A percentile compares a stretch with the other conserved stretches of the same genome.
Conservation (phyloP, 1,140 invertebrate species). For the Argopecten irradians region DNA sequence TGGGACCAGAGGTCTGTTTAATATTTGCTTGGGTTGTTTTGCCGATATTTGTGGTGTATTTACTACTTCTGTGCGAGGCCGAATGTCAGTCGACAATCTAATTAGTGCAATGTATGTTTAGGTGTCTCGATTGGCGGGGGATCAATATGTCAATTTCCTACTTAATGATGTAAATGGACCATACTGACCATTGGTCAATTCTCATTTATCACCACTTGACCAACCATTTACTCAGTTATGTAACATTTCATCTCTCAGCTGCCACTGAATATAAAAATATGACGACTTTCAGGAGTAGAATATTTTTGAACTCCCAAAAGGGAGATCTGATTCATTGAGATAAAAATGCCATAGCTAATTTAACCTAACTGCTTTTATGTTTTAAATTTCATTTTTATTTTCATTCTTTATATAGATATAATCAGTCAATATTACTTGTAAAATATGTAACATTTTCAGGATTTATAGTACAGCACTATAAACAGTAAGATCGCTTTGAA, state of each 20-base stretch:
- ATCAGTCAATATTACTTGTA: too few relatives aligned
- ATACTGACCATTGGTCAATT: not conserved
- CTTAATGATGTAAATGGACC: not conserved
- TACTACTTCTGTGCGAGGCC: not conserved
- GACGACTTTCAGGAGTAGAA: too few relatives aligned
- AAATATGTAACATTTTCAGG: not conserved
- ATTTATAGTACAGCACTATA: not conserved
- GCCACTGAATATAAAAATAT: not conserved
- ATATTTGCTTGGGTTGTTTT: too few relatives aligned
- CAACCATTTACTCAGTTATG: not conserved
- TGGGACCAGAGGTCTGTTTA: not conserved
- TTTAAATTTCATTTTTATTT: too few relatives aligned
- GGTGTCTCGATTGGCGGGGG: not conserved
- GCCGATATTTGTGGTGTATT: not conserved
- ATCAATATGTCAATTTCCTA: conserved; percentile 1
- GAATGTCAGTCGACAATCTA: not conserved
- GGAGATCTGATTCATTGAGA: too few relatives aligned
- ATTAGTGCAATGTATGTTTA: not conserved
- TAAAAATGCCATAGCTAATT: too few relatives aligned
- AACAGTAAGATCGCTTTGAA: not conserved
- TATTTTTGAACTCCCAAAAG: too few relatives aligned
- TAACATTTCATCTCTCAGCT: not conserved
- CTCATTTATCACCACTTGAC: not conserved
- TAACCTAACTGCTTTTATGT: too few relatives aligned
- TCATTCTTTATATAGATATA: too few relatives aligned